Conservation (phyloP, 2,797 vertebrate genomes). For the Gallirallus australis region DNA sequence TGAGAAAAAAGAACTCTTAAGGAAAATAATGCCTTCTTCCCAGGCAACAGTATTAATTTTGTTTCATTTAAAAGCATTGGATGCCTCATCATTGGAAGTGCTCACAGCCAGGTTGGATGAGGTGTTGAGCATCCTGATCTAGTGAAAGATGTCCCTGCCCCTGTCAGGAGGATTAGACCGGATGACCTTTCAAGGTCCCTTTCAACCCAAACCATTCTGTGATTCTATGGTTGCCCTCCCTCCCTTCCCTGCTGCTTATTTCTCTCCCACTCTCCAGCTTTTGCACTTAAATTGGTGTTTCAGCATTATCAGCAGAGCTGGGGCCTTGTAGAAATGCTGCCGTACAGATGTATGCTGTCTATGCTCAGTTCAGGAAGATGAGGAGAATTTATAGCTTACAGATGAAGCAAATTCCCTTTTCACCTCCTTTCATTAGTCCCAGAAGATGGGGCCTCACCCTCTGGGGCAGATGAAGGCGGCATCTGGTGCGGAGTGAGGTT, state of each 20-base stretch:
- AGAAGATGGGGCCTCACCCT: neutral
- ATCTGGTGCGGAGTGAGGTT: accelerated
- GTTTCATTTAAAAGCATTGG: neutral
- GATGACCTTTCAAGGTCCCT: neutral
- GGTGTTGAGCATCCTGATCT: neutral
- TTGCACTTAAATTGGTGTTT: neutral
- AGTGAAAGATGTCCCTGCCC: neutral
- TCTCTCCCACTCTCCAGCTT: neutral
- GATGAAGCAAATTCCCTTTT: neutral
- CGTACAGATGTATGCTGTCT: neutral
- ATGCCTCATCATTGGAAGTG: neutral
- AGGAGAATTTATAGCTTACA: slow-evolving; percentile 16
- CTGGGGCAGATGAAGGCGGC: neutral
- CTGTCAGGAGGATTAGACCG: neutral
- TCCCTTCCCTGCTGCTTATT: neutral
- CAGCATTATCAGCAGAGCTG: neutral
- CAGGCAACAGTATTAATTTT: neutral
- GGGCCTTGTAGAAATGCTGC: neutral
- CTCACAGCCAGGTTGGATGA: neutral
- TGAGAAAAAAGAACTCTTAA: neutral
- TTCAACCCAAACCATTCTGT: neutral
- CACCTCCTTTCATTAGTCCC: neutral
- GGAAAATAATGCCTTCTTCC: neutral
- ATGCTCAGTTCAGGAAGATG: neutral
- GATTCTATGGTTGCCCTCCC: neutral